Conservation (phyloP, 2,888 invertebrate species). For the Isotomurus palustris region DNA sequence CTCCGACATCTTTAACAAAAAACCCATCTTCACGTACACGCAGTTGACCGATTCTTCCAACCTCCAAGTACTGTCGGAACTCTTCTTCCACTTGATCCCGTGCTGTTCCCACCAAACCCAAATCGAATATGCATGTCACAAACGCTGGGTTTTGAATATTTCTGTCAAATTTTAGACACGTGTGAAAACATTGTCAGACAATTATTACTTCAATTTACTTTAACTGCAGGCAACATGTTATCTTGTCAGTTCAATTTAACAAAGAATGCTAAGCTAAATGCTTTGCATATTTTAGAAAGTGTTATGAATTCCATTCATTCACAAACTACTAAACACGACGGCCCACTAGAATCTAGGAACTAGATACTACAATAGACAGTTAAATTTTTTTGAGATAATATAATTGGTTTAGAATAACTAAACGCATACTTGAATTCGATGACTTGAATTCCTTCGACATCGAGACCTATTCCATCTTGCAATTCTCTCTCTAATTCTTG, state of each 20-base stretch:
- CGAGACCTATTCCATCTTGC: conserved; percentile 22
- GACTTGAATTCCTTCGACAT: conserved; percentile 37
- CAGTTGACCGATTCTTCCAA: conserved; percentile 35
- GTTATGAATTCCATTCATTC: neutral
- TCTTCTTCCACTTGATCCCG: conserved; percentile 30
- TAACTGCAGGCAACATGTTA: too few species aligned
- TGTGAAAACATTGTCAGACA: neutral
- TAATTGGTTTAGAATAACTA: too few species aligned
- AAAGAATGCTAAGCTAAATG: too few species aligned
- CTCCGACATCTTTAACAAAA: conserved; percentile 37
- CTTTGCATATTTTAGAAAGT: too few species aligned
- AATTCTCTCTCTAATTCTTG: conserved; percentile 37
- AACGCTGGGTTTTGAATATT: conserved; percentile 37
- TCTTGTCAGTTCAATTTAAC: too few species aligned
- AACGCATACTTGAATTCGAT: conserved; percentile 39
- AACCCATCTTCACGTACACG: conserved; percentile 34
- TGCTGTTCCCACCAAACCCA: conserved; percentile 29
- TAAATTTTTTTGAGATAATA: conserved; percentile 1
- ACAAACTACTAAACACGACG: too few species aligned
- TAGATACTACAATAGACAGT: neutral
- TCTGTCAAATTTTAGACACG: too few species aligned
- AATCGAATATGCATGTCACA: conserved; percentile 34
- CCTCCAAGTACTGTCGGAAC: conserved; percentile 29
- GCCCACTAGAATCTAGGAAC: too few species aligned
- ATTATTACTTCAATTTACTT: too few species aligned